phyloP scores from a whole-genome alignment of 2,113 vertebrate genomes.

The Polyodon spathula region DNA sequence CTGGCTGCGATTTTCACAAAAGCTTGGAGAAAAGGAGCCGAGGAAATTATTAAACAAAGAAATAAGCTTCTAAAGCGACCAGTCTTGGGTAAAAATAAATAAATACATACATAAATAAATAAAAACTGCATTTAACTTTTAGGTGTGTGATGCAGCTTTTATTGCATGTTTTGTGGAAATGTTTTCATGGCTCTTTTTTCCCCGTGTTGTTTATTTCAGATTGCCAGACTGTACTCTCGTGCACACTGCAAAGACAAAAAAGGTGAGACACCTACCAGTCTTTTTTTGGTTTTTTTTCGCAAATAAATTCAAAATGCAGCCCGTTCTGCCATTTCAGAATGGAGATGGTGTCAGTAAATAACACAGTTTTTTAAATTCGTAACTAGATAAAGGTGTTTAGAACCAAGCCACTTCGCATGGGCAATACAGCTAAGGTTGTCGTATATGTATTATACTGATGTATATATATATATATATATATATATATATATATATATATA shows the following conservation, averaged over 20 bases:
- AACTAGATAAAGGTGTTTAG: too few species aligned
- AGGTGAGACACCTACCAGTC: conserved; percentile 12
- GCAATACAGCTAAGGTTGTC: too few species aligned
- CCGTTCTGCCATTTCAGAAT: too few species aligned
- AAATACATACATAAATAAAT: too few species aligned
- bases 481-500: too few species aligned
- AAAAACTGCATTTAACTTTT: conserved; percentile 1
- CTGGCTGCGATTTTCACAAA: conserved; percentile 15
- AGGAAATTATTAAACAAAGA: conserved; percentile 11
- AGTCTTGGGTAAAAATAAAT: conserved; percentile 10
- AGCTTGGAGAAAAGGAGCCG: background rate
- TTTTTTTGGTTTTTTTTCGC: too few species aligned
- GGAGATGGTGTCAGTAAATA: too few species aligned
- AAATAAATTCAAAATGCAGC: too few species aligned
- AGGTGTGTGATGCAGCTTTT: background rate
- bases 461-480: too few species aligned
- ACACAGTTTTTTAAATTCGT: too few species aligned
- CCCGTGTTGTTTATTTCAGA: background rate
- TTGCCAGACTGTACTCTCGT: background rate
- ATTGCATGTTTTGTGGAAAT: background rate
- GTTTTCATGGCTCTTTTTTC: background rate
- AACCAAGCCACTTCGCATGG: too few species aligned
- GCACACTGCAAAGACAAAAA: background rate
- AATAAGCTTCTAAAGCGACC: conserved; percentile 14
- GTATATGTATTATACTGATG: too few species aligned